Evolutionary conservation across 1,140 invertebrate species (phyloP), one percentile per base, ranked within the genome.

Genomic region (Coelopa frigida): DNA sequence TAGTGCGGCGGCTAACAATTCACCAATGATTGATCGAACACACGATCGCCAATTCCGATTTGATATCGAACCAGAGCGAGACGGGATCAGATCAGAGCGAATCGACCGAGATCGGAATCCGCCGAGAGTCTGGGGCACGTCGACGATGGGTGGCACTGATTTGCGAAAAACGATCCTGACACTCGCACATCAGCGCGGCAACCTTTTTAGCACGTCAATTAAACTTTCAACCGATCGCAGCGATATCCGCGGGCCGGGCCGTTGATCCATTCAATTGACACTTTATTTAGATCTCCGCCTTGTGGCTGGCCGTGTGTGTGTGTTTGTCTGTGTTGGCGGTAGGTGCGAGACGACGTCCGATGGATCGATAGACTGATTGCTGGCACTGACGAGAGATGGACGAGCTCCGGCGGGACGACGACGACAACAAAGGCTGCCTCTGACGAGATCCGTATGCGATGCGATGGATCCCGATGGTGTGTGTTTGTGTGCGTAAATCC

Each of bases 161-260:
- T 51, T 41, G 47, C 40, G 40, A 42, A 46, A 21, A 22, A 32
- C 23, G 46, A 24, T 47, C 21, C 37, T 40, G 49, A 51, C 49
- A 51, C 40, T 43, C 29, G 21, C 5, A 39, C 35, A 40, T 51
- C 40, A 51, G 45, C 49, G 38, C 45, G 18, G 29, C 48, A 46
- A 51, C 49, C 49, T 51, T 38, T 47, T 48, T 51, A 43, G 26
- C 45, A 17, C 39, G 10, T 36, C 37, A 47, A 51, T 51, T 51
- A 51, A 51, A 48, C 49, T 51, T 51, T 51, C 49, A 51, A 51
- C 49, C 32, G 27, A 32, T 26, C 21, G 35, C 46, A 14, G 14
- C 23, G 18, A 41, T 41, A 41, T 35, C 12, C 38, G 7, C 35
- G 44, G 26, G 26, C 36, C 32, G 44, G 33, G 27, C 14, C 27